These are phyloP conservation scores for Acrobasis consociella DNA, from an alignment of 2,888 invertebrate species.

Conservation along the genomic window DNA sequence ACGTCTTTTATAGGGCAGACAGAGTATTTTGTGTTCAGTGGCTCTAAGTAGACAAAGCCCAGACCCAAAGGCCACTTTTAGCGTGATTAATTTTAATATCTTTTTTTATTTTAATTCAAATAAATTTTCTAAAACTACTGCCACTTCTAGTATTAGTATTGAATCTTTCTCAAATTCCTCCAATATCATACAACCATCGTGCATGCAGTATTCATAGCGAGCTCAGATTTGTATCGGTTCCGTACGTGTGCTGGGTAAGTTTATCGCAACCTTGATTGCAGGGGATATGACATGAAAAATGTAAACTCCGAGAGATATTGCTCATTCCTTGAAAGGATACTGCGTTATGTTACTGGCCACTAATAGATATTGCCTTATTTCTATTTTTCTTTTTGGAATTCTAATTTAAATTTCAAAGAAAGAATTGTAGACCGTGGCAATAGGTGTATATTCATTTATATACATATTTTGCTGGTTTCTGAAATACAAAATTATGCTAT, in stretches of 20 bases:
- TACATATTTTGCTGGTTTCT: too few species aligned
- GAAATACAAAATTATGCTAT: too few species aligned
- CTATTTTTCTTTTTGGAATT: background rate
- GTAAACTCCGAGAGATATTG: slow-evolving; percentile 10
- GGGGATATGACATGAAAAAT: slow-evolving; percentile 29
- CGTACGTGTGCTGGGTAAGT: slow-evolving; percentile 37
- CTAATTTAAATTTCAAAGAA: too few species aligned
- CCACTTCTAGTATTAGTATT: background rate
- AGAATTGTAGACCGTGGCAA: too few species aligned
- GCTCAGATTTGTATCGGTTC: slow-evolving; percentile 33
- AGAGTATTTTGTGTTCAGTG: too few species aligned
- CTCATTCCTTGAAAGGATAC: slow-evolving; percentile 14
- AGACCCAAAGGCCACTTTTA: too few species aligned
- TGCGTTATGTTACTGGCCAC: background rate
- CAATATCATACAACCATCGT: slow-evolving; percentile 7
- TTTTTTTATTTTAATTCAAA: too few species aligned
- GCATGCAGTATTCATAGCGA: slow-evolving; percentile 2
- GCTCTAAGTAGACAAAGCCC: too few species aligned
- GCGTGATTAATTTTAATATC: too few species aligned
- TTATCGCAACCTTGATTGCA: slow-evolving; percentile 49
- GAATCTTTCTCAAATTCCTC: background rate
- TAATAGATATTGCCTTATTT: background rate
- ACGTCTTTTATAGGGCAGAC: too few species aligned
- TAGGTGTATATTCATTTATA: too few species aligned
- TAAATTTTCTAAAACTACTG: background rate